Evolutionary conservation across 2,113 vertebrate species (phyloP), one percentile per base, ranked within the genome.

Genomic region (Canis aureus): DNA sequence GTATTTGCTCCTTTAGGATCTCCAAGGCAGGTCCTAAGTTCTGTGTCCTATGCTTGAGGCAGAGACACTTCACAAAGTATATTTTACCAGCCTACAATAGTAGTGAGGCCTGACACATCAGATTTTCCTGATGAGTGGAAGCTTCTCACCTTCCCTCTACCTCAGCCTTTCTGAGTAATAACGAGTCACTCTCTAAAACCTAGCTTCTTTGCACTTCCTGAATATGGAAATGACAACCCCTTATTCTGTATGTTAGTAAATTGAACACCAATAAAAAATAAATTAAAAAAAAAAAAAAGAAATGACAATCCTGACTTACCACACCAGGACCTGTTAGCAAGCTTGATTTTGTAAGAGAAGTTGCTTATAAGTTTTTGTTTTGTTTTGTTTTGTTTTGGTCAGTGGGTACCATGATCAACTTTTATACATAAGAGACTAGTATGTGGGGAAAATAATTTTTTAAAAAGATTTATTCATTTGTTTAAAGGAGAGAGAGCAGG

Each of bases 341-440:
- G 53, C 74, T 35, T 83, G 51, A 81, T 74, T 88, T 97, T 67
- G 35, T 88, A 73, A 79, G 12, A 49, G 59, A 90, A 87, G 91
- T 89, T 81, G 15, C 80, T 92, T 89, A 0, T 43, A 16, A 62
- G 53, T 81, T 96, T 96, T 92, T 80, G 22, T 43, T 43, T 43
- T 80, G 22, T 43, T 43, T 43, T 43, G 43, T 43, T 43, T 43
- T 43, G 43, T 43, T 43, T 43, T 43, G 43, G 43, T n/a, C 29
- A 64, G 4, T 32, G 27, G 23, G 17, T 35, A 81, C 20, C 12
- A 9, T 78, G 53, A n/a, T 66, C 5, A 13, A 35, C 32, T 69
- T 49, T 59, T 55, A 67, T 16, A 57, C 17, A 19, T 23, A 35
- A 15, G 32, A 53, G 23, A 87, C 23, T 57, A 60, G 66, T 11